Conservation (phyloP, 2,113 vertebrate species). For the Brachypodius melanocephalos region DNA sequence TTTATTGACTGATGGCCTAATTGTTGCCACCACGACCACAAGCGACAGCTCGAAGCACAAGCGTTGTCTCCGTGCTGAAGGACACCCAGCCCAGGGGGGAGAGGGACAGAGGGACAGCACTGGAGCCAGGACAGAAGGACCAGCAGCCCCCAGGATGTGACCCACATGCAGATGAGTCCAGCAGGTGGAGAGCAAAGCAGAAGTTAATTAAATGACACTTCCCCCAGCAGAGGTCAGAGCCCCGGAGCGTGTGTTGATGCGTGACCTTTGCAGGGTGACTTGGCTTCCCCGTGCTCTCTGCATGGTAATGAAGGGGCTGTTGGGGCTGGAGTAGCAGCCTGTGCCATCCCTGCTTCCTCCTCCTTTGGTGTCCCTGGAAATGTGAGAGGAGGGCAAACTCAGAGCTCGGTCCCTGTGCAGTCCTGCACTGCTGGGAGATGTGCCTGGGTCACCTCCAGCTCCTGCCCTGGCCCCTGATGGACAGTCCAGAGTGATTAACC, state of each 20-base stretch:
- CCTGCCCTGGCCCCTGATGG: rapidly evolving
- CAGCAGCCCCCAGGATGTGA: not conserved
- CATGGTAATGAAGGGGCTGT: not conserved
- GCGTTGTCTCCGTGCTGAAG: not conserved
- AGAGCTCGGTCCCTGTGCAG: rapidly evolving
- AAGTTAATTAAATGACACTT: conserved; percentile 47
- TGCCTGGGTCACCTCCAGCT: not conserved
- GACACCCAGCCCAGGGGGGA: not conserved
- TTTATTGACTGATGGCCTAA: conserved; percentile 60
- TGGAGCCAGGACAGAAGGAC: not conserved
- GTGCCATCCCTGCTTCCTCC: not conserved
- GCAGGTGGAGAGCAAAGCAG: not conserved
- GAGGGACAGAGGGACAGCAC: not conserved
- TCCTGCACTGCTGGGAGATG: rapidly evolving
- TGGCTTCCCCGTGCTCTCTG: not conserved
- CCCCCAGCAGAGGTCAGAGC: not conserved
- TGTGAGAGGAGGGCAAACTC: not conserved
- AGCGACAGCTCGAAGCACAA: not conserved
- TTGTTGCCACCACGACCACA: conserved; percentile 33
- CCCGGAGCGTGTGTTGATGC: rapidly evolving
- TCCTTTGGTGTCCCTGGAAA: rapidly evolving
- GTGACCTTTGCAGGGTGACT: not conserved
- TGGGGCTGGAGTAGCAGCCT: rapidly evolving
- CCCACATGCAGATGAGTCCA: not conserved
- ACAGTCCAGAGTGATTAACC: not conserved